Evolutionary conservation across 1,140 invertebrate genomes (phyloP).

Genomic region (Sesamia nonagrioides): DNA sequence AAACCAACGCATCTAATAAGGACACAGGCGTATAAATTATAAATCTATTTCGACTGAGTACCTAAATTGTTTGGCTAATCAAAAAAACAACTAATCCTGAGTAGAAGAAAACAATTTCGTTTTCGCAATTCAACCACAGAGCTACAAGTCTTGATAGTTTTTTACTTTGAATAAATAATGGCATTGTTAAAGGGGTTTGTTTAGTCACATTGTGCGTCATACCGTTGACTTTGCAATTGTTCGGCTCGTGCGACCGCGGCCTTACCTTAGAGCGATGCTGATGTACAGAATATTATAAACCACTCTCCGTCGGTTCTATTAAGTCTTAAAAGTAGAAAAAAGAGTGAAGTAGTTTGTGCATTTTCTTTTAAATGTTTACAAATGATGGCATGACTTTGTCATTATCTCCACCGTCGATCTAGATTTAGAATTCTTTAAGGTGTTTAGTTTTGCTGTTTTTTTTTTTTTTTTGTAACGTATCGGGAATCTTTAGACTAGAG

Average conservation of each 20-base stretch:
- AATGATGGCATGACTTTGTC: not conserved
- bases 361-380: not conserved
- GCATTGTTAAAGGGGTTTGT: slow-evolving; percentile 5
- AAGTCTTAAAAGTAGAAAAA: not conserved
- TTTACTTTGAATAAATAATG: slow-evolving; percentile 12
- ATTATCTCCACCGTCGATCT: not conserved
- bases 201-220: slow-evolving; percentile 21
- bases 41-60: slow-evolving; percentile 24
- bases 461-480: no score
- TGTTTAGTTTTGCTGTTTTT: no score
- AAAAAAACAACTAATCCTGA: slow-evolving; percentile 26
- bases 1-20: not conserved
- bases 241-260: not conserved
- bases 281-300: not conserved
- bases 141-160: slow-evolving; percentile 2
- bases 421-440: no score
- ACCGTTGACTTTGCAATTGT: not conserved
- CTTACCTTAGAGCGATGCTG: not conserved
- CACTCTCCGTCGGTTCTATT: not conserved
- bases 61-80: slow-evolving; percentile 26
- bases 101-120: slow-evolving; percentile 36
- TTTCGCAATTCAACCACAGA: slow-evolving; percentile 10
- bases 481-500: no score
- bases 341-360: not conserved
- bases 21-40: slow-evolving; percentile 8